Evolutionary conservation across 2,888 invertebrate species (phyloP), one percentile per base, ranked within the genome.

Genomic region (Ecliptopera silaceata): DNA sequence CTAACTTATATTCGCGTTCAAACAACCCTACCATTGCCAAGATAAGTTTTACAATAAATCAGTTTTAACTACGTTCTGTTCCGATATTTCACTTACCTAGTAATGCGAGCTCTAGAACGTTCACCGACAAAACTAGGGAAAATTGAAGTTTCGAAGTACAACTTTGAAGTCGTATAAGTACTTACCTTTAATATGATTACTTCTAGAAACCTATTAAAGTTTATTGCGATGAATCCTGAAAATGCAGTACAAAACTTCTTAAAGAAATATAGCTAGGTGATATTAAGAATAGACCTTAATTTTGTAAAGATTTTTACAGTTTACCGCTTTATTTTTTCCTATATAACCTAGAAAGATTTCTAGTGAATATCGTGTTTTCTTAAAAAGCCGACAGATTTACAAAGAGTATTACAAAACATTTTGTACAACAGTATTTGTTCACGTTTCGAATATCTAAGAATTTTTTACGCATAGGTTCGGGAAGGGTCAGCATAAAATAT

Each of bases 41-140:
- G 68, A 42, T 49, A 75, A 78, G 74, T 77, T 77, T 73, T 49
- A 69, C 69, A 70, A 77, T 77, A 77, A 78, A 77, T 77, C 76
- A 75, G 70, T 70, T 74, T 71, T 69, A 71, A 74, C 66, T 65
- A 74, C 77, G 63, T 61, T 51, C 71, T 66, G 65, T 65, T 66
- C 65, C 69, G 57, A 71, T 75, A 76, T 72, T 71, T 76, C 68
- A 69, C 47, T 65, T 66, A 67, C 64, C 65, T 68, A 72, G 66
- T 70, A 69, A 66, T 64, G 59, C 63, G 63, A 69, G 68, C 64
- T 74, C 68, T 34, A 48, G 54, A 69, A 65, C 61, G 61, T 65
- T 68, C 56, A 61, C 63, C 56, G 56, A 66, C 67, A 63, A 66
- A 66, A 69, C 61, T 59, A 54, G 51, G 36, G 50, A 60, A 63